Base-by-base conservation (phyloP, 1,140 invertebrate genomes). In the Danaus plexippus region DNA sequence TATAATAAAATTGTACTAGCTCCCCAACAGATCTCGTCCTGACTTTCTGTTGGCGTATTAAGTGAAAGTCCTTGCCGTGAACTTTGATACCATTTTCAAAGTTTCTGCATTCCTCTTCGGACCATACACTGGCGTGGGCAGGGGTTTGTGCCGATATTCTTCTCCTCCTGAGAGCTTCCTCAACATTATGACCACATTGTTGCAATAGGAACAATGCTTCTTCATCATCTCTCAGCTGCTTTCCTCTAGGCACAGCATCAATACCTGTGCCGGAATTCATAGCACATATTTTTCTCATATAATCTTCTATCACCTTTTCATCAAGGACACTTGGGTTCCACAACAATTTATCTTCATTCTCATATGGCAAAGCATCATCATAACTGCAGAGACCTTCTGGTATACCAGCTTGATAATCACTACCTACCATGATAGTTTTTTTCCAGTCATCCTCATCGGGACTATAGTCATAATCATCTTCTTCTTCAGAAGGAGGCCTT, bases 1-100 rank as follows among this genome's bases (percentile, higher is more conserved):
- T 90, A 77, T 99, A 99, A 88, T 99, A 99, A 89, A 99, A 99
- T 77, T 98, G 96, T 43, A 99, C 96, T 47, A 99, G 87, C 88
- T 99, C 98, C 22, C 96, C 95, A 18, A 99, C 97, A n/a, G 96
- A 96, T 75, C 97, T 88, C 49, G 97, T 98, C 74, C 94, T 90
- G 78, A 97, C 96, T 90, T 97, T 97, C 80, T 97, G 94, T 74
- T 96, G 94, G 66, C 98, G 94, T 74, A 99, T 98, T 59, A 94
- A 88, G 85, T 96, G 94, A 86, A 99, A 99, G 87, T 99, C 96
- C 88, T 99, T 99, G 44, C 97, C 97, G 81, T 96, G 97, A 54
- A 91, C 91, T 73, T 97, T 90, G 2, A 99, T 89, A 51, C 97
- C 97, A 76, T 94, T 94, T 89, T 99, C 97, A 89, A 99, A 99